Evolutionary conservation across 2,888 invertebrate genomes (phyloP).

Genomic region (Amiota minor): DNA sequence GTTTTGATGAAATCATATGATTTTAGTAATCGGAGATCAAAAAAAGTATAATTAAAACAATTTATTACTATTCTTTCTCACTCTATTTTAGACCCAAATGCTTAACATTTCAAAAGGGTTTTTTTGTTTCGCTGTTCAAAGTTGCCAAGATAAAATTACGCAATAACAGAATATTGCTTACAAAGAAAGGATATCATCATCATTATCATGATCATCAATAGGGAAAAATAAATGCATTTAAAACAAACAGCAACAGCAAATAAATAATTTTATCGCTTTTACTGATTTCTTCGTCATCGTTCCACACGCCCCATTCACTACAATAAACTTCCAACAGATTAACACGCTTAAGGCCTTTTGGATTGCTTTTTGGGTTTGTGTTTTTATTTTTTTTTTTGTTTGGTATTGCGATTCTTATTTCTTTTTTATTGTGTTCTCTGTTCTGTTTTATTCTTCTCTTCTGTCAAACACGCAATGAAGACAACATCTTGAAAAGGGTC

Average conservation of each 20-base stretch:
- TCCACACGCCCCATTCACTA: neutral
- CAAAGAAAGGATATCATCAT: constrained; percentile 8
- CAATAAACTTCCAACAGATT: neutral
- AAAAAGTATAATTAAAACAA: too few relatives aligned
- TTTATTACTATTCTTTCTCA: too few relatives aligned
- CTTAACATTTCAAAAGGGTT: too few relatives aligned
- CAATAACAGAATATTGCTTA: constrained; percentile 12
- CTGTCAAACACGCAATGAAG: constrained; percentile 59
- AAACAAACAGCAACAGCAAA: neutral
- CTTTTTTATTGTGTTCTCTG: neutral
- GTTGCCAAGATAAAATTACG: neutral
- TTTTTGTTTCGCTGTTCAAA: constrained; percentile 35
- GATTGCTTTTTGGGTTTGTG: neutral
- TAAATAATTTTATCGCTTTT: neutral
- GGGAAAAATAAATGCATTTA: too few relatives aligned
- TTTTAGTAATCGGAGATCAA: too few relatives aligned
- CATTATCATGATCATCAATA: constrained; percentile 15
- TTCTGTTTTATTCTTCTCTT: constrained; percentile 35
- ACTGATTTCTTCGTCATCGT: neutral
- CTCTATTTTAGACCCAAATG: too few relatives aligned
- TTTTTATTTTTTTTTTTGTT: too few relatives aligned
- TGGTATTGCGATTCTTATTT: neutral
- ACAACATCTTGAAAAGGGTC: constrained; percentile 68
- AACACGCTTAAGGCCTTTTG: neutral
- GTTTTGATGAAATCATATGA: too few relatives aligned